Conservation (phyloP, 2,888 invertebrate genomes). For the Himalopsyche tibetana region DNA sequence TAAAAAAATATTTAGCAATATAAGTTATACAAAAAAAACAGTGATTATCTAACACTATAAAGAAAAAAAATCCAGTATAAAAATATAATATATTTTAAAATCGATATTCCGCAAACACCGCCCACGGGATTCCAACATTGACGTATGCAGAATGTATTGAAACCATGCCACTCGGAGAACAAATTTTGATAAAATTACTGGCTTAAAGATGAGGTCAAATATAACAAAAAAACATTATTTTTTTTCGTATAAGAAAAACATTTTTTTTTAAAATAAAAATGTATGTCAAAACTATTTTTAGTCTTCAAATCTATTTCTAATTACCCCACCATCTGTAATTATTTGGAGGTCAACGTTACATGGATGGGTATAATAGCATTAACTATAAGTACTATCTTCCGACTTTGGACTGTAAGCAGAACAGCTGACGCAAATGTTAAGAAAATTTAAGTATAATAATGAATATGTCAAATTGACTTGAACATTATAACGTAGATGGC, state of each 20-base stretch:
- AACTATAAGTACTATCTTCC: no score
- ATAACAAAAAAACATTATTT: neutral
- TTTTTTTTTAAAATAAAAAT: neutral
- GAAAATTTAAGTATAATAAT: no score
- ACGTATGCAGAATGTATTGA: neutral
- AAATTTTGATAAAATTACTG: constrained; percentile 2
- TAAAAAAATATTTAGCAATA: no score
- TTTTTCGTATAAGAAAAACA: neutral
- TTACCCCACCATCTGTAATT: neutral
- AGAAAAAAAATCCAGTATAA: neutral
- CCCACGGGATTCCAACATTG: neutral
- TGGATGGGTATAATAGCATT: neutral
- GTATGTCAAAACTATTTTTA: constrained; percentile 21
- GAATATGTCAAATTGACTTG: no score
- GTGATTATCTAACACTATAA: no score
- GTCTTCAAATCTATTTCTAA: constrained; percentile 37
- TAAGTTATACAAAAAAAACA: no score
- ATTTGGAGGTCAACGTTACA: neutral
- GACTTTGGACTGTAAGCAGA: no score
- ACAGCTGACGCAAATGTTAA: no score
- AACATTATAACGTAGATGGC: no score
- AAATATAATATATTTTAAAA: constrained; percentile 1
- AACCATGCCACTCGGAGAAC: neutral
- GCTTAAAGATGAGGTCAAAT: neutral
- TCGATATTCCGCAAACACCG: neutral